These are phyloP conservation scores for Conistra vaccinii DNA, from an alignment of 2,888 invertebrate genomes.

Conservation along the genomic window DNA sequence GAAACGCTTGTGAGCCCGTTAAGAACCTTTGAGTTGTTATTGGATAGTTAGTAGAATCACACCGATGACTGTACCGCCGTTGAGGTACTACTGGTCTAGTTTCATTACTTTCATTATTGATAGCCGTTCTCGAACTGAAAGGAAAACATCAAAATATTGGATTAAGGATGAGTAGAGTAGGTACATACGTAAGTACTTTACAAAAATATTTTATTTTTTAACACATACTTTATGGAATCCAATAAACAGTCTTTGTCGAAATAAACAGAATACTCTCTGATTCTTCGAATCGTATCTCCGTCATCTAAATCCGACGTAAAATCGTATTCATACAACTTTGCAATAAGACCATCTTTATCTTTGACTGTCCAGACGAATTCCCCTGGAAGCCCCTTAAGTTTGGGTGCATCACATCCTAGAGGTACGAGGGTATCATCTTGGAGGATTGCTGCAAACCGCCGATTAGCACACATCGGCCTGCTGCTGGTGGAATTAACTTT, in stretches of 20 bases:
- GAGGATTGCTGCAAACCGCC: slow-evolving; percentile 66
- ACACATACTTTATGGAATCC: slow-evolving; percentile 75
- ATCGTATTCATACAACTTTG: slow-evolving; percentile 85
- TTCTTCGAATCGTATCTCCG: slow-evolving; percentile 81
- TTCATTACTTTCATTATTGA: slow-evolving; percentile 34
- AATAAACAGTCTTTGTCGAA: slow-evolving; percentile 84
- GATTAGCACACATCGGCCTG: slow-evolving; percentile 53
- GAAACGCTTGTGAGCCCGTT: slow-evolving; percentile 82
- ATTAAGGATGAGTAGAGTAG: not conserved
- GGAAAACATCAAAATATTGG: slow-evolving; percentile 5
- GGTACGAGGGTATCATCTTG: slow-evolving; percentile 68
- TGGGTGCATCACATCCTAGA: slow-evolving; percentile 74
- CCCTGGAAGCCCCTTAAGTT: slow-evolving; percentile 81
- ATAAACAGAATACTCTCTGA: slow-evolving; percentile 86
- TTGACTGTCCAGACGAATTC: slow-evolving; percentile 86
- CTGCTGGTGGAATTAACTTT: slow-evolving; percentile 41
- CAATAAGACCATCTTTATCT: slow-evolving; percentile 85
- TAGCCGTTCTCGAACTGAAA: slow-evolving; percentile 68
- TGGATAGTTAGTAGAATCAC: slow-evolving; percentile 41
- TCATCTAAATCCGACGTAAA: slow-evolving; percentile 77
- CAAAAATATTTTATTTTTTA: not conserved
- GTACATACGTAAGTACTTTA: not conserved
- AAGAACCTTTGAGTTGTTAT: slow-evolving; percentile 75
- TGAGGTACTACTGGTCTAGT: slow-evolving; percentile 2
- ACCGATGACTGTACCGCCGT: not conserved